Percentiles rank a stretch among this genome's conserved stretches.
phyloP scores from a whole-genome alignment of 2,113 vertebrate species.

The Heterochromis multidens region DNA sequence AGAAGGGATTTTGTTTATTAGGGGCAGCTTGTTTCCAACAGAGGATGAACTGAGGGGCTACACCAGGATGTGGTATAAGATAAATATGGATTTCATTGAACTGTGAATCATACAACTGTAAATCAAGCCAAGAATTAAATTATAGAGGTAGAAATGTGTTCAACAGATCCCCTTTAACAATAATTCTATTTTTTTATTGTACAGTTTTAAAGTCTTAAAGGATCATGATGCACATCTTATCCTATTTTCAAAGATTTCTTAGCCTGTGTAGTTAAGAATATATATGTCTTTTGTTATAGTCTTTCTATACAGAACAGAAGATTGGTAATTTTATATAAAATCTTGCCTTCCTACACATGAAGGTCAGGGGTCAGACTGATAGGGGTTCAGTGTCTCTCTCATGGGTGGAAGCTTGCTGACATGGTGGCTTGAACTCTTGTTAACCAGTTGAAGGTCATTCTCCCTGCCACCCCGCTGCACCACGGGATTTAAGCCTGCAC shows the following conservation, averaged over 20 bases:
- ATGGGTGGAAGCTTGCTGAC: neutral
- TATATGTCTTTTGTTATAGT: neutral
- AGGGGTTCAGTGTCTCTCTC: neutral
- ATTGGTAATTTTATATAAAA: neutral
- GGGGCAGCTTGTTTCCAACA: neutral
- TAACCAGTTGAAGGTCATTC: conserved; percentile 13
- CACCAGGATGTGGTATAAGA: neutral
- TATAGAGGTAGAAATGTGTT: neutral
- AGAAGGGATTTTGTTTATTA: neutral
- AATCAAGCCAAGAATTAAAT: neutral
- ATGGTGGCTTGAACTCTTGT: neutral
- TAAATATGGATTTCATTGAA: neutral
- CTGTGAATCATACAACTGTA: neutral
- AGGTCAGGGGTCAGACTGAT: neutral
- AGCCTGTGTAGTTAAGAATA: neutral
- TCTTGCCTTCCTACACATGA: neutral
- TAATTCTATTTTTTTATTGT: neutral
- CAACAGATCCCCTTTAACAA: neutral
- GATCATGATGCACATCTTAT: neutral
- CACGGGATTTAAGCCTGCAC: neutral
- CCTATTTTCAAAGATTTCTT: neutral
- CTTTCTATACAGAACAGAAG: neutral
- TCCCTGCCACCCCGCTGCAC: neutral
- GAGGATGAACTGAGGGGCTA: neutral
- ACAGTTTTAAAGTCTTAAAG: neutral